Percentiles rank a stretch among this genome's conserved stretches.
Conservation (phyloP, 2,797 vertebrate genomes). For the Pipistrellus pygmaeus region DNA sequence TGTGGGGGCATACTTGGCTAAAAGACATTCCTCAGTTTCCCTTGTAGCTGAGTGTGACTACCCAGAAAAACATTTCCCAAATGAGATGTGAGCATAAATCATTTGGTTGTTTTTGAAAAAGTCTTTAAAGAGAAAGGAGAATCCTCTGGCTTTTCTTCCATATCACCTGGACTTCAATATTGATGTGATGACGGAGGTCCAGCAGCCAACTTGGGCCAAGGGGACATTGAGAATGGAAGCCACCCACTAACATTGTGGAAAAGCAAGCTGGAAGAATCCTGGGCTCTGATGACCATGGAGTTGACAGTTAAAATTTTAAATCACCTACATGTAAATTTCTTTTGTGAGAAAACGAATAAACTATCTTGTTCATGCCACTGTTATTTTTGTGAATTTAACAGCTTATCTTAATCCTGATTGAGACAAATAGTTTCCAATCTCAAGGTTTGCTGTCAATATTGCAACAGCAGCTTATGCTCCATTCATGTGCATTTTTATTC, state of each 20-base stretch:
- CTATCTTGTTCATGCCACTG: not conserved
- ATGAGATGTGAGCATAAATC: not conserved
- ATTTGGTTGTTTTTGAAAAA: conserved; percentile 5
- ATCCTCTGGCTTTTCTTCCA: not conserved
- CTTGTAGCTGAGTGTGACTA: not conserved
- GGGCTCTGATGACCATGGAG: not conserved
- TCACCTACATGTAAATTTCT: not conserved
- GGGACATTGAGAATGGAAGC: not conserved
- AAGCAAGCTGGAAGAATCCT: not conserved
- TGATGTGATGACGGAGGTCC: not conserved
- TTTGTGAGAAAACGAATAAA: conserved; percentile 34
- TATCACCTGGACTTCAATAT: not conserved
- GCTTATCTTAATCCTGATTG: not conserved
- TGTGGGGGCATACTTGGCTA: not conserved
- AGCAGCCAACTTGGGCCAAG: not conserved
- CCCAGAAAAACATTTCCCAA: not conserved
- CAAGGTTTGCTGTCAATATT: not conserved
- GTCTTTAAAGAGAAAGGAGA: not conserved
- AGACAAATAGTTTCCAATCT: not conserved
- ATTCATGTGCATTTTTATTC: not conserved
- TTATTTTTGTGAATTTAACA: not conserved
- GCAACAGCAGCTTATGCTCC: not conserved
- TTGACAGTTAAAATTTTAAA: not conserved
- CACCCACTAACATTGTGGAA: not conserved
- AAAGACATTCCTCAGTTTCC: conserved; percentile 34